phyloP scores from a whole-genome alignment of 2,888 invertebrate species.

The Phymatocera aterrima region DNA sequence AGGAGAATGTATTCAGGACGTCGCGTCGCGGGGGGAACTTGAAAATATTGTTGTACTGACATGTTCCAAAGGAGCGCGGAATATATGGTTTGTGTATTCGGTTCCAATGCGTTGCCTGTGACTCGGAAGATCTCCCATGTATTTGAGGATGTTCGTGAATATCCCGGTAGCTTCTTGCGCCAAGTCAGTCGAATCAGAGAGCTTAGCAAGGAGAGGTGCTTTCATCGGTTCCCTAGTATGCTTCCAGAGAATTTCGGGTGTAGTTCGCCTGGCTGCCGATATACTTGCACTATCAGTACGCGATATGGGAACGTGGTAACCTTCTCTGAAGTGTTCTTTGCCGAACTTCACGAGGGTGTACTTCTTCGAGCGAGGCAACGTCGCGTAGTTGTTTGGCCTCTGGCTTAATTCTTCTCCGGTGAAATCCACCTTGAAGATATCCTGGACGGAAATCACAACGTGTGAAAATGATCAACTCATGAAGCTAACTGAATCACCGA shows the following conservation, averaged over 20 bases:
- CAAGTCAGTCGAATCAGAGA: conserved; percentile 83
- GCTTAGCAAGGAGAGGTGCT: conserved; percentile 87
- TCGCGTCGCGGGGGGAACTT: no score
- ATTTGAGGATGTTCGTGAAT: conserved; percentile 87
- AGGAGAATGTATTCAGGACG: no score
- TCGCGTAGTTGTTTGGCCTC: conserved; percentile 60
- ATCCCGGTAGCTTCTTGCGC: conserved; percentile 85
- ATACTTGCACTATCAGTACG: conserved; percentile 79
- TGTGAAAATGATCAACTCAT: not conserved
- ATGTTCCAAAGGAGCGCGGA: conserved; percentile 85
- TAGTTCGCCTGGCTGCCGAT: conserved; percentile 80
- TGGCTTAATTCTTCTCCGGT: conserved; percentile 54
- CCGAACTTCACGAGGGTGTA: conserved; percentile 92
- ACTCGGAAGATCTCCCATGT: conserved; percentile 95
- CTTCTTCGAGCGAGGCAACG: conserved; percentile 82
- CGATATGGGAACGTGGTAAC: conserved; percentile 75
- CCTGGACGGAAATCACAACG: conserved; percentile 55
- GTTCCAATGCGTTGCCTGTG: conserved; percentile 85
- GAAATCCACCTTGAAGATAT: conserved; percentile 71
- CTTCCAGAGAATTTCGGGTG: conserved; percentile 87
- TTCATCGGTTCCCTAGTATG: conserved; percentile 89
- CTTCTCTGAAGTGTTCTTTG: conserved; percentile 86
- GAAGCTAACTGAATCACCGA: not conserved
- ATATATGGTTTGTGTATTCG: conserved; percentile 93
- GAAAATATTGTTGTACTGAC: conserved; percentile 66